Percentiles rank a stretch among this genome's conserved stretches.
Evolutionary conservation across 2,797 vertebrate species (phyloP).

Genomic region (Muscicapa striata): DNA sequence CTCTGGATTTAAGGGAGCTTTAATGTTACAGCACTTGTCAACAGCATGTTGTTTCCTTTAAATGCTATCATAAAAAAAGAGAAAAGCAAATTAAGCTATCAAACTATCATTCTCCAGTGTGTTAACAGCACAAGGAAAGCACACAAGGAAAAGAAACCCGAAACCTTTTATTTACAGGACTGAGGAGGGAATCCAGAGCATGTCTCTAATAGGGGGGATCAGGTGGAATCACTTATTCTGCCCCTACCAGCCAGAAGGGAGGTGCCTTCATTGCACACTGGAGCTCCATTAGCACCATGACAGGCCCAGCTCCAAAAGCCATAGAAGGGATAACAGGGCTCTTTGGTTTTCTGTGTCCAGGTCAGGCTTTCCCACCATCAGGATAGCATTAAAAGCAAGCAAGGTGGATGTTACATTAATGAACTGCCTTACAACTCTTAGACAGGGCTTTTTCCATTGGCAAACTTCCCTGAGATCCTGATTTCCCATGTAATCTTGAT

Average conservation of each 20-base stretch:
- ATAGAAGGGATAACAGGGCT: not conserved
- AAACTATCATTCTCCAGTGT: not conserved
- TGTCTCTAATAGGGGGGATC: not conserved
- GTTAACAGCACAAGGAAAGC: not conserved
- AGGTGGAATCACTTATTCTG: not conserved
- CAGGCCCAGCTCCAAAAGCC: not conserved
- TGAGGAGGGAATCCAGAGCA: not conserved
- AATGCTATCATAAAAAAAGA: slow-evolving; percentile 10
- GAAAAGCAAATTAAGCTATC: slow-evolving; percentile 31
- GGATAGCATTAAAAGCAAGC: not conserved
- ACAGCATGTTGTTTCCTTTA: slow-evolving; percentile 31
- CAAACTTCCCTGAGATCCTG: not conserved
- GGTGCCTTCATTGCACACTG: not conserved
- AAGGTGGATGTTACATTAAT: not conserved
- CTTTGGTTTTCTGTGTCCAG: not conserved
- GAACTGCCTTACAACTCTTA: not conserved
- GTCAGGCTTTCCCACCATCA: not conserved
- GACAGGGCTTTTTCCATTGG: not conserved
- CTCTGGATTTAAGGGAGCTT: slow-evolving; percentile 2
- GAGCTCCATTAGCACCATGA: rapidly evolving
- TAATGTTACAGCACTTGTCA: not conserved
- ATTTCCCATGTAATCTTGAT: not conserved
- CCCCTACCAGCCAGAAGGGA: not conserved
- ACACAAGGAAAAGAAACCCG: not conserved
- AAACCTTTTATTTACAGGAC: not conserved